A percentile compares a stretch with the other conserved stretches of the same genome.
phyloP scores from a whole-genome alignment of 1,140 invertebrate species.

The Hydropsyche tenuis region DNA sequence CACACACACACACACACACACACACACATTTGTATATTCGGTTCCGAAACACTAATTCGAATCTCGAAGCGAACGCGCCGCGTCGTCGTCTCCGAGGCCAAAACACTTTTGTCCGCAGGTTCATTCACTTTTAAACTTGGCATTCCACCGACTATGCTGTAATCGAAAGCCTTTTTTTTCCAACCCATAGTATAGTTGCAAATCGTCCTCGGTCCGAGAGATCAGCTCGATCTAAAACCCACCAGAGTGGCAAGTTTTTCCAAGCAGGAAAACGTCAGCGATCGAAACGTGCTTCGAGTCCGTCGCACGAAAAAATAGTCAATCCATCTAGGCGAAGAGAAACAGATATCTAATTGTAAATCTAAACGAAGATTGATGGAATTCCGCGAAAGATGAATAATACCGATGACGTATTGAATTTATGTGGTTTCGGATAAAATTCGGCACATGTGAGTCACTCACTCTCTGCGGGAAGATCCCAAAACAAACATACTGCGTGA shows the following conservation, averaged over 20 bases:
- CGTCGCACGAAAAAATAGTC: not conserved
- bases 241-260: not conserved
- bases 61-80: not conserved
- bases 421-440: not conserved
- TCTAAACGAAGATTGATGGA: not conserved
- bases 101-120: slow-evolving; percentile 40
- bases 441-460: slow-evolving; percentile 15
- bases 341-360: too few relatives aligned
- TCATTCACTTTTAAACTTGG: slow-evolving; percentile 46
- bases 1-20: not conserved
- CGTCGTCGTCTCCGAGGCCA: slow-evolving; percentile 13
- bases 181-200: slow-evolving; percentile 9
- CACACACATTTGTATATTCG: too few relatives aligned
- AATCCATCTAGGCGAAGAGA: too few relatives aligned
- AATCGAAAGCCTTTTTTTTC: slow-evolving; percentile 44
- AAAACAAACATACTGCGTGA: slow-evolving; percentile 32
- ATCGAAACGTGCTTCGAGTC: not conserved
- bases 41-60: slow-evolving; percentile 29
- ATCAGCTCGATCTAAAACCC: slow-evolving; percentile 15
- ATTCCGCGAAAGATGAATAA: too few relatives aligned
- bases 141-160: slow-evolving; percentile 38
- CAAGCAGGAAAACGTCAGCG: not conserved
- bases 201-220: slow-evolving; percentile 25
- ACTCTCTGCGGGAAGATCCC: slow-evolving; percentile 1
- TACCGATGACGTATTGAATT: not conserved